A percentile compares a stretch with the other conserved stretches of the same genome.
Conservation (phyloP, 2,797 vertebrate genomes). For the Anisognathus igniventris region DNA sequence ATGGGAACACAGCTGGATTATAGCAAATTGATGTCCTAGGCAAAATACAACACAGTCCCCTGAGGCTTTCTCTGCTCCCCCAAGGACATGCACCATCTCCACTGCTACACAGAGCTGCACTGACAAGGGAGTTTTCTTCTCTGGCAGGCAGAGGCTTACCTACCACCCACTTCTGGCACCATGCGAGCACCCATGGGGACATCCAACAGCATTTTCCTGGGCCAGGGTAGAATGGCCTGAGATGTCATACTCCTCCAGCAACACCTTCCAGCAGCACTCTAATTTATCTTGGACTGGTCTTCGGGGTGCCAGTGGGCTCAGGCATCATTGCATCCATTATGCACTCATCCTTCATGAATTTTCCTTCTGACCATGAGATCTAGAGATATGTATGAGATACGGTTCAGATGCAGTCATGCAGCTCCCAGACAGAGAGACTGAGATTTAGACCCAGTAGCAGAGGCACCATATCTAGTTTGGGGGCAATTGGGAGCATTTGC, state of each 20-base stretch:
- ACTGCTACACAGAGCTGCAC: fast-evolving
- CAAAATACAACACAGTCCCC: background rate
- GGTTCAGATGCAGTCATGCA: background rate
- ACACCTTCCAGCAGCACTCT: background rate
- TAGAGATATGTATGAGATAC: background rate
- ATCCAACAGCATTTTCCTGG: background rate
- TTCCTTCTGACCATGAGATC: background rate
- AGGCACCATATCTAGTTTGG: background rate
- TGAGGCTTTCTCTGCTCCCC: background rate
- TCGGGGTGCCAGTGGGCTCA: background rate
- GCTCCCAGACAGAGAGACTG: background rate
- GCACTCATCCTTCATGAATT: background rate
- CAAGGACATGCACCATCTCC: background rate
- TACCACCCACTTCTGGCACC: background rate
- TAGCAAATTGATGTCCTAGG: background rate
- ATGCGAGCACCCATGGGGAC: no score
- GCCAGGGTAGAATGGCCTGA: no score
- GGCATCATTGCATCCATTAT: background rate
- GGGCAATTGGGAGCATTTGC: background rate
- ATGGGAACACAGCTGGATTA: background rate
- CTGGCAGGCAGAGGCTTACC: background rate
- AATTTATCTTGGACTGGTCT: background rate
- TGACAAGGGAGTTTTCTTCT: background rate
- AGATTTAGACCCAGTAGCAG: background rate
- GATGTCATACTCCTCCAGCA: background rate